phyloP scores from a whole-genome alignment of 2,113 vertebrate genomes.

The Noturus placidus region DNA sequence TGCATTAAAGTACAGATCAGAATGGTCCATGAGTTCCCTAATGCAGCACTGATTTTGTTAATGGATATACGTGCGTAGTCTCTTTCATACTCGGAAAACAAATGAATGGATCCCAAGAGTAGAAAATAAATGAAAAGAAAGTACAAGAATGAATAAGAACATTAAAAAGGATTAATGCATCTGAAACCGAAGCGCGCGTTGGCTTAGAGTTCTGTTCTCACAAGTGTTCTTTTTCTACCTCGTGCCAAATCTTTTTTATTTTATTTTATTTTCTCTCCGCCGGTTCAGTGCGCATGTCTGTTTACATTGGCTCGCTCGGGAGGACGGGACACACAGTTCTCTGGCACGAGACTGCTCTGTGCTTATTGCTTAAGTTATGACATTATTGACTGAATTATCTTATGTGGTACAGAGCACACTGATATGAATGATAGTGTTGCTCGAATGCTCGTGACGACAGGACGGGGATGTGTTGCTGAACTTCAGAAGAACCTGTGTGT shows the following conservation, averaged over 20 bases:
- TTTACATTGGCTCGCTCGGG: slow-evolving; percentile 35
- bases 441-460: background rate
- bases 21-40: too few species aligned
- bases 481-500: background rate
- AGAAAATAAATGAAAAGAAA: background rate
- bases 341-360: slow-evolving; percentile 18
- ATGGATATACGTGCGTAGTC: background rate
- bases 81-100: background rate
- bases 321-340: slow-evolving; percentile 34
- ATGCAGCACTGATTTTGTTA: background rate
- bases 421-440: background rate
- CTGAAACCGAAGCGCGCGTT: background rate
- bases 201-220: background rate
- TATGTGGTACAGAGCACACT: background rate
- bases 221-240: background rate
- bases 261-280: background rate
- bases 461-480: background rate
- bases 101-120: slow-evolving; percentile 7
- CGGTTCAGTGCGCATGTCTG: slow-evolving; percentile 1
- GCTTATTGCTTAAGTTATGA: background rate
- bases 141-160: slow-evolving; percentile 11
- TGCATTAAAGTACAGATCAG: background rate
- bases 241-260: background rate
- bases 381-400: background rate
- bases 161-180: slow-evolving; percentile 3